phyloP scores from a whole-genome alignment of 2,888 invertebrate genomes.

The Patella pellucida region DNA sequence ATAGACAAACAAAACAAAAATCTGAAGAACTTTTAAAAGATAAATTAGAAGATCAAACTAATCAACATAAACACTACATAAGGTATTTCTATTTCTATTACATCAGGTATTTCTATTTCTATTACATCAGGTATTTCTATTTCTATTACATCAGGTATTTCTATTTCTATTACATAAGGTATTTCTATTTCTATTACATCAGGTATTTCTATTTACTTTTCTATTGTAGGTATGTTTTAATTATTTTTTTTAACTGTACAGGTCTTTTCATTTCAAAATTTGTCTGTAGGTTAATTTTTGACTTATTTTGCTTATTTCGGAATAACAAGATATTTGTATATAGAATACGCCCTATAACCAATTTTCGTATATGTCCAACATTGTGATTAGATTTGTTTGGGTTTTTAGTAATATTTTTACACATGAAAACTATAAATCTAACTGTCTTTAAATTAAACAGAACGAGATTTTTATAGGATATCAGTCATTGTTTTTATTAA shows the following conservation, averaged over 20 bases:
- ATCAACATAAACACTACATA: slow-evolving; percentile 72
- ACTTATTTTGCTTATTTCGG: no score
- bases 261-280: no score
- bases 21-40: slow-evolving; percentile 61
- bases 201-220: slow-evolving; percentile 39
- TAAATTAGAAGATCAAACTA: slow-evolving; percentile 51
- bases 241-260: background rate
- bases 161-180: slow-evolving; percentile 48
- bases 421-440: no score
- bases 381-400: no score
- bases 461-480: no score
- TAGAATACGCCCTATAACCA: no score
- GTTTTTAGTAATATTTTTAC: no score
- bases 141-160: slow-evolving; percentile 54
- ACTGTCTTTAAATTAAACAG: no score
- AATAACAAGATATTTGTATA: no score
- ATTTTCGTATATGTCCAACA: no score
- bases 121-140: slow-evolving; percentile 50
- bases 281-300: no score
- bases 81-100: slow-evolving; percentile 46
- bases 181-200: slow-evolving; percentile 37
- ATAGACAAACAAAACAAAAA: slow-evolving; percentile 64
- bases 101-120: slow-evolving; percentile 48
- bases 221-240: background rate
- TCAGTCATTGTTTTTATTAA: no score